Percentiles rank a stretch among this genome's conserved stretches.
Conservation (phyloP, 2,797 vertebrate species). For the Syngnathus rostellatus region DNA sequence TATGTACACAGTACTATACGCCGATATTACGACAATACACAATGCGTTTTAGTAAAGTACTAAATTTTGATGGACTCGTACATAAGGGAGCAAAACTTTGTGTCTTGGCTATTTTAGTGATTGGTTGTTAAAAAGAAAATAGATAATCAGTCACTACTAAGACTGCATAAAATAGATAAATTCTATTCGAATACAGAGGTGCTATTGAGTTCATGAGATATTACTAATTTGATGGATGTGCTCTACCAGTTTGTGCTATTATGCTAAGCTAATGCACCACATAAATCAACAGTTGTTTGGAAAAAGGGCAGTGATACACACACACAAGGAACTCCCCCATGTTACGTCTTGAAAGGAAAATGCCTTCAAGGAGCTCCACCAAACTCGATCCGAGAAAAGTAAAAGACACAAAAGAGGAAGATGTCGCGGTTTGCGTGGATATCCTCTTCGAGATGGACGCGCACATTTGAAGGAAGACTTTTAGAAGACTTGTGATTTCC, state of each 20-base stretch:
- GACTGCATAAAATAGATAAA: neutral
- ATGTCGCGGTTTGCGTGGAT: slow-evolving; percentile 11
- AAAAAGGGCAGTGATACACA: slow-evolving; percentile 7
- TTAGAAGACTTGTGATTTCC: neutral
- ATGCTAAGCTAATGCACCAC: slow-evolving; percentile 27
- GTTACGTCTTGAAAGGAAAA: slow-evolving; percentile 42
- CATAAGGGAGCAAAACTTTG: too few species aligned
- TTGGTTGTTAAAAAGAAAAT: neutral
- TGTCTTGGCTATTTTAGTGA: too few species aligned
- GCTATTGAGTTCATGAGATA: neutral
- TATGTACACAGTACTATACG: too few species aligned
- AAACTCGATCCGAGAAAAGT: slow-evolving; percentile 32
- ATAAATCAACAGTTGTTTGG: neutral
- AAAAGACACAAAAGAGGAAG: slow-evolving; percentile 40
- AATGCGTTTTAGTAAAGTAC: too few species aligned
- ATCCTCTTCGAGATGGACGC: neutral
- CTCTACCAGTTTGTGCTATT: slow-evolving; percentile 31
- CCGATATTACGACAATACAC: too few species aligned
- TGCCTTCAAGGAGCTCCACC: slow-evolving; percentile 44
- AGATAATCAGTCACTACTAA: too few species aligned
- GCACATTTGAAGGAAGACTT: slow-evolving; percentile 25
- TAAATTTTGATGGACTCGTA: too few species aligned
- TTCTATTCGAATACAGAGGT: neutral
- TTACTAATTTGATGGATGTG: neutral
- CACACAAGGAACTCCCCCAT: slow-evolving; percentile 13